A percentile compares a stretch with the other conserved stretches of the same genome.
Evolutionary conservation across 64 coral and sea anemone genomes (phyloP).

Genomic region (Trachythela sp.): DNA sequence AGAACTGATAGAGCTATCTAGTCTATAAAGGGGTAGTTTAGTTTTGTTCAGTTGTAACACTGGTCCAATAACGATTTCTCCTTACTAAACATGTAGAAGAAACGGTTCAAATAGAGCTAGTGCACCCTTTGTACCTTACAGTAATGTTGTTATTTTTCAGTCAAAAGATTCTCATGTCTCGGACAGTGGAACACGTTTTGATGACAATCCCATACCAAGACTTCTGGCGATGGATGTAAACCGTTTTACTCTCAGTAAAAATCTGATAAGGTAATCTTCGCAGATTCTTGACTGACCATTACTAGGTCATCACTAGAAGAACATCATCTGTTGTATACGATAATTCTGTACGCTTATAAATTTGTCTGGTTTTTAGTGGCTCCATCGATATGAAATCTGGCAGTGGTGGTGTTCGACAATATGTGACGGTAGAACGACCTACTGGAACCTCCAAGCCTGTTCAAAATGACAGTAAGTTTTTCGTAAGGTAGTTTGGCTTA

Average conservation of each 20-base stretch:
- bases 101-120: no score
- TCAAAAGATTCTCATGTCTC: background rate
- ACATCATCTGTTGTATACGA: no score
- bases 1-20: no score
- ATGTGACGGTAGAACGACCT: background rate
- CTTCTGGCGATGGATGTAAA: conserved; percentile 1
- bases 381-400: background rate
- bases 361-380: background rate
- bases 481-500: background rate
- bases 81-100: no score
- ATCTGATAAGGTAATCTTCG: background rate
- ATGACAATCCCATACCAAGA: background rate
- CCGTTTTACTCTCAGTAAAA: background rate
- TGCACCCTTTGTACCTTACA: background rate
- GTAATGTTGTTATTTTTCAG: background rate
- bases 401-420: background rate
- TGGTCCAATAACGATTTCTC: no score
- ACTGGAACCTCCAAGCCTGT: background rate
- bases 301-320: no score
- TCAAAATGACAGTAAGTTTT: background rate
- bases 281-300: background rate
- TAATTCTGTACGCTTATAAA: background rate
- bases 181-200: background rate
- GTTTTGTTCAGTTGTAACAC: no score
- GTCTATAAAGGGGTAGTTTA: no score